Base-by-base conservation (phyloP, 2,113 vertebrate genomes). In the Dicaeum eximium region DNA sequence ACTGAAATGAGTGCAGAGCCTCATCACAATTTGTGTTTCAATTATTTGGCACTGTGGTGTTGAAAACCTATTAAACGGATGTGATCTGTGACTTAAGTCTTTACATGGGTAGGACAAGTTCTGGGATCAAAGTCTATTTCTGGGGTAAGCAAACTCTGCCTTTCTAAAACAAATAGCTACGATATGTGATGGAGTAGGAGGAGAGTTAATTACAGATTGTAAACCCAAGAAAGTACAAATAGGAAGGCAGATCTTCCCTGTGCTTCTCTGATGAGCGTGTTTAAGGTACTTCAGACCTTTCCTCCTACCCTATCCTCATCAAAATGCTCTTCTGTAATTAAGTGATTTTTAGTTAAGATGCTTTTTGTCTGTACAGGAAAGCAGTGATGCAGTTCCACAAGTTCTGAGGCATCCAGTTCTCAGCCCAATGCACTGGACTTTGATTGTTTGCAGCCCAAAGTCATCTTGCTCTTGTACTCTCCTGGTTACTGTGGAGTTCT, bases 81-180 rank as follows among this genome's bases (percentile, higher is more conserved):
- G 44, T 47, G 28, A 6, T 56, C 44, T 88, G 30, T 74, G 65
- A 54, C 13, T 81, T 51, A 50, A 27, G 15, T 35, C 60, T 85
- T 80, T 16, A 42, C 30, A 33, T 74, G 35, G 51, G 15, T 84
- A 31, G 44, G 44, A 74, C 19, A 60, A 54, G 7, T 80, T 91
- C 51, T 14, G 8, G 25, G 37, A 71, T 91, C n/a, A 51, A 38
- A 92, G 25, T 42, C 72, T 70, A 5, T 64, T 84, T 24, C 40
- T 71, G 35, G n/a, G 7, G 7, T 72, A 81, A 53, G 30, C 61
- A 81, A 69, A 27, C 62, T 84, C 45, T 93, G 37, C 15, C 78
- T 89, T 91, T 82, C 20, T 18, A 65, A 92, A 87, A 72, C 54
- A 81, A 75, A 64, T 38, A 87, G 48, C 30, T 81, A 58, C 24